Percentiles rank a stretch among this genome's conserved stretches.
Evolutionary conservation across 1,140 invertebrate species (phyloP).

Genomic region (Lucilia sericata): DNA sequence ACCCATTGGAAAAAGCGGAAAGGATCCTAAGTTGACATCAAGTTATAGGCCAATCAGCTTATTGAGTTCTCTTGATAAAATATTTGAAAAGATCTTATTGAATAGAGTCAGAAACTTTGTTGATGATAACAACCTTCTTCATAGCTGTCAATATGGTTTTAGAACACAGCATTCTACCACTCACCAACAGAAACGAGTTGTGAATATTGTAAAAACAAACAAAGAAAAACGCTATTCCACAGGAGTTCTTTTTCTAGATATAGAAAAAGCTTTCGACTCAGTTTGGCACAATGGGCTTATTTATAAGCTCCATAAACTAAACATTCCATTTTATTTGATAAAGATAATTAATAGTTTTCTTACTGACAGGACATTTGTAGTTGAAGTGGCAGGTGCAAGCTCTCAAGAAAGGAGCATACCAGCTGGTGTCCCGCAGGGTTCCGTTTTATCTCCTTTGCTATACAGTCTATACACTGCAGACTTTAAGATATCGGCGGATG

Average conservation of each 20-base stretch:
- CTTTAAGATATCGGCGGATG: background rate
- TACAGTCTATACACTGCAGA: constrained; percentile 35
- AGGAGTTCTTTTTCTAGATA: background rate
- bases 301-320: background rate
- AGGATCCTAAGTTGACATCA: background rate
- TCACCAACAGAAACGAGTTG: background rate
- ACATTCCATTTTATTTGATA: background rate
- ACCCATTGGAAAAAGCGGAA: background rate
- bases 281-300: background rate
- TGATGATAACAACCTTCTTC: no score
- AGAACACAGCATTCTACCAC: background rate
- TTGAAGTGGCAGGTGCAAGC: background rate
- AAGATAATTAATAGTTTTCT: background rate
- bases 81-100: background rate
- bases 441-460: constrained; percentile 32
- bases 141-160: no score
- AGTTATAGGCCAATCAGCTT: background rate
- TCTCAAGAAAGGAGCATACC: background rate
- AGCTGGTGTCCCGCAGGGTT: constrained; percentile 24
- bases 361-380: background rate
- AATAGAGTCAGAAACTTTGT: background rate
- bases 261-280: background rate
- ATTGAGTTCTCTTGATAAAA: background rate
- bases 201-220: background rate
- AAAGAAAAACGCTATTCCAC: background rate